Conservation (phyloP, 2,797 vertebrate genomes). For the Sebastes kiyomatsui region DNA sequence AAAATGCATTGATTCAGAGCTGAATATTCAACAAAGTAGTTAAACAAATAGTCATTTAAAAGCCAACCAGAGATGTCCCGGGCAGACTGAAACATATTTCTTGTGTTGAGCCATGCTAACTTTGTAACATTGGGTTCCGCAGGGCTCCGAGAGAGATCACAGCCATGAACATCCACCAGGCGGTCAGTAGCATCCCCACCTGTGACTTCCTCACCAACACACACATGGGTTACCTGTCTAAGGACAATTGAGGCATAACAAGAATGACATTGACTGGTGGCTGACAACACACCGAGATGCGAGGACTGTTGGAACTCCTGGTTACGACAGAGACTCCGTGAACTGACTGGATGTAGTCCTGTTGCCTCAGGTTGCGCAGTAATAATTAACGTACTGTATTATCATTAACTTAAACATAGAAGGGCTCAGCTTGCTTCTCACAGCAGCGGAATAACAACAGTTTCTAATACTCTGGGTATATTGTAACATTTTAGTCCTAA, state of each 20-base stretch:
- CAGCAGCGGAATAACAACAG: conserved; percentile 41
- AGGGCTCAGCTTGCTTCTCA: conserved; percentile 51
- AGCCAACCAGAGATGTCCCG: neutral
- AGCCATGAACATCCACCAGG: conserved; percentile 94
- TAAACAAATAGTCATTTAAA: neutral
- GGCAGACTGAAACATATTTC: neutral
- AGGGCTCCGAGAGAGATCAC: conserved; percentile 95
- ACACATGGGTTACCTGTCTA: conserved; percentile 91
- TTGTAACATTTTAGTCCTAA: conserved; percentile 21
- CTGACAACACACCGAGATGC: neutral
- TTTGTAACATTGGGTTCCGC: neutral
- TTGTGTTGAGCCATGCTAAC: neutral
- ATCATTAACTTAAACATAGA: conserved; percentile 38
- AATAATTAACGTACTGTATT: conserved; percentile 42
- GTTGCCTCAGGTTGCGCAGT: conserved; percentile 36
- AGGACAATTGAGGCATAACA: conserved; percentile 77
- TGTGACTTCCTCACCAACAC: conserved; percentile 98
- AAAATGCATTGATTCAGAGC: neutral
- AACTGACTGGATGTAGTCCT: conserved; percentile 4
- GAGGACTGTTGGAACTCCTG: conserved; percentile 8
- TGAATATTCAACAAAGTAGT: neutral
- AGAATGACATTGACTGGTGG: neutral
- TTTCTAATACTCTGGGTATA: conserved; percentile 33
- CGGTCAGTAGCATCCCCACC: conserved; percentile 91
- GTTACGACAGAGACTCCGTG: neutral